Evolutionary conservation across 2,888 invertebrate species (phyloP).

Genomic region (Zaprionus bogoriensis): DNA sequence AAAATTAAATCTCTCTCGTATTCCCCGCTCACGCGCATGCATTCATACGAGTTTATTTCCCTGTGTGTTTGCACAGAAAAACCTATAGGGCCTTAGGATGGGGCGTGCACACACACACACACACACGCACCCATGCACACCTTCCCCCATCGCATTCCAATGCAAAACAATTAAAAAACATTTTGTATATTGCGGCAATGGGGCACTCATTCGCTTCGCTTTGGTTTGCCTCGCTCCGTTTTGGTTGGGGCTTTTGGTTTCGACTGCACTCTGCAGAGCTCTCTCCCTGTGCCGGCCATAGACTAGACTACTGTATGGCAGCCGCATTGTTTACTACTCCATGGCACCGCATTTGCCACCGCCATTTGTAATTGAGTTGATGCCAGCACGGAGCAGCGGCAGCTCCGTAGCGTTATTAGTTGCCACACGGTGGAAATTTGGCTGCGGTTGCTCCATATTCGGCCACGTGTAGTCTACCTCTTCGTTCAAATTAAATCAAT

Average conservation of each 20-base stretch:
- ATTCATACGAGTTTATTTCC: background rate
- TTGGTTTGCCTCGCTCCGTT: conserved; percentile 13
- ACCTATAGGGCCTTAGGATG: conserved; percentile 12
- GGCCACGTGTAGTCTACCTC: conserved; percentile 28
- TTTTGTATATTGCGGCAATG: conserved; percentile 64
- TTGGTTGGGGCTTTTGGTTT: background rate
- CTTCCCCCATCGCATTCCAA: conserved; percentile 18
- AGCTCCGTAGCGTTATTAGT: conserved; percentile 62
- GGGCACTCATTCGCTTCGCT: conserved; percentile 49
- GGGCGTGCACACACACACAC: no score
- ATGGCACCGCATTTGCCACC: conserved; percentile 40
- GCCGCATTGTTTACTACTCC: conserved; percentile 45
- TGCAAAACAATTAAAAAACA: conserved; percentile 72
- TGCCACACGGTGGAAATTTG: conserved; percentile 40
- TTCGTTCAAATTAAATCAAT: conserved; percentile 49
- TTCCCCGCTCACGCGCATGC: conserved; percentile 20
- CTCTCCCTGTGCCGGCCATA: background rate
- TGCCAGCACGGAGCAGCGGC: conserved; percentile 19
- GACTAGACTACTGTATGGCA: conserved; percentile 35
- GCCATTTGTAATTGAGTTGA: conserved; percentile 68
- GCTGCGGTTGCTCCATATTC: conserved; percentile 39
- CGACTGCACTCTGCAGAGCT: background rate
- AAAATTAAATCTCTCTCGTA: conserved; percentile 63
- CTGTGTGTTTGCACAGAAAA: conserved; percentile 3
- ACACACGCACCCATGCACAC: background rate